Evolutionary conservation across 2,888 invertebrate species (phyloP).

Genomic region (Galeopsomyia nigrocyanea): DNA sequence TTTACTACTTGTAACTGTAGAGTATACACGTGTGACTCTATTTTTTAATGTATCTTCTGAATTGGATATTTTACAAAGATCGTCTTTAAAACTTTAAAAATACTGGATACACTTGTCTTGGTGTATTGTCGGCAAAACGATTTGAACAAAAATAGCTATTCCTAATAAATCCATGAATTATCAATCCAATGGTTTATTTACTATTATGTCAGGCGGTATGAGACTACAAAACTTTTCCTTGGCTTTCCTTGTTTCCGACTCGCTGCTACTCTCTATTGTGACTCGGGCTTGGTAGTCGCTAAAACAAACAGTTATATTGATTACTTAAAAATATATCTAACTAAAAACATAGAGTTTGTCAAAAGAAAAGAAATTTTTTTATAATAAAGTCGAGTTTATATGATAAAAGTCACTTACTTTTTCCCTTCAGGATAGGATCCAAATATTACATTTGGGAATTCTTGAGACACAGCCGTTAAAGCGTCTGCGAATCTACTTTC

Average conservation of each 20-base stretch:
- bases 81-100: neutral
- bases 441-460: slow-evolving; percentile 70
- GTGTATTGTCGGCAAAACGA: neutral
- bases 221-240: slow-evolving; percentile 66
- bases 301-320: slow-evolving; percentile 38
- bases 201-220: slow-evolving; percentile 55
- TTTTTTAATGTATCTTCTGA: neutral
- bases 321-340: neutral
- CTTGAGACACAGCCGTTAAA: slow-evolving; percentile 66
- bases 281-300: slow-evolving; percentile 71
- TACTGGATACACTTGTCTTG: too few species aligned
- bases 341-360: neutral
- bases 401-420: slow-evolving; percentile 59
- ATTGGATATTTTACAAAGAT: slow-evolving; percentile 2
- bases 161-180: neutral
- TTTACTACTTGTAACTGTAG: neutral
- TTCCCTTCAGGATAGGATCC: slow-evolving; percentile 71
- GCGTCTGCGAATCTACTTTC: slow-evolving; percentile 69
- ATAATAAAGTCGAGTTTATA: neutral
- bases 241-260: slow-evolving; percentile 63
- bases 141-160: neutral
- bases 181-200: slow-evolving; percentile 48
- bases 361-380: neutral
- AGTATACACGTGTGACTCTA: neutral
- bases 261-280: slow-evolving; percentile 69